Conservation (phyloP, 2,888 invertebrate species). For the Coelogynopora nodosa region DNA sequence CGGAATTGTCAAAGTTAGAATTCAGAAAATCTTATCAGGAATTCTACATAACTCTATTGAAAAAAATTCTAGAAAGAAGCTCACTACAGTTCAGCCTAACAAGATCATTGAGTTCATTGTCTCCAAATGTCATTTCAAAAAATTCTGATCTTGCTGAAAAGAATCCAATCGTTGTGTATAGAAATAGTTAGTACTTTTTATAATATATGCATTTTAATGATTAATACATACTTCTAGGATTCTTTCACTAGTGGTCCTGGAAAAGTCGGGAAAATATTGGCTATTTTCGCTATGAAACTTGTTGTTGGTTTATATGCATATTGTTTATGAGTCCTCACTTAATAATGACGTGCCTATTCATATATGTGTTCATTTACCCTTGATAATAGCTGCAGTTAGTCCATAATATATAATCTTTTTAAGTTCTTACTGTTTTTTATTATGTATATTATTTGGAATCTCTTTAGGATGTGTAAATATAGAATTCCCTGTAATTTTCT, state of each 20-base stretch:
- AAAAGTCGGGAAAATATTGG: background rate
- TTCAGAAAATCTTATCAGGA: conserved; percentile 25
- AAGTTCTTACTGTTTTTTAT: too few relatives aligned
- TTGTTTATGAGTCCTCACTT: too few relatives aligned
- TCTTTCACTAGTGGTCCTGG: background rate
- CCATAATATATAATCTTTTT: too few relatives aligned
- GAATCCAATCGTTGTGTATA: background rate
- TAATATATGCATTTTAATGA: background rate
- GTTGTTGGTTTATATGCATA: too few relatives aligned
- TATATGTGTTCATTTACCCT: too few relatives aligned
- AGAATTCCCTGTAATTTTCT: too few relatives aligned
- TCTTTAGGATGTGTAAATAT: too few relatives aligned
- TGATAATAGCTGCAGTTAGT: too few relatives aligned
- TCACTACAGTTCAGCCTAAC: conserved; percentile 20
- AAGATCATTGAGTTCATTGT: conserved; percentile 21
- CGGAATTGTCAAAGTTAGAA: conserved; percentile 22
- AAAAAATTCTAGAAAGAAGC: conserved; percentile 15
- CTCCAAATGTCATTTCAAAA: conserved; percentile 18
- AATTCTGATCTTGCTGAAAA: conserved; percentile 23
- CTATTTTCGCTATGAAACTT: background rate
- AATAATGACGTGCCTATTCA: too few relatives aligned
- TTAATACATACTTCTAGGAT: background rate
- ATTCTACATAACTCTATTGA: conserved; percentile 18
- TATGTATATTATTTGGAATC: too few relatives aligned
- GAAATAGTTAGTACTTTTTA: background rate